Evolutionary conservation across 2,888 invertebrate species (phyloP).

Genomic region (Heliconius ethilla): DNA sequence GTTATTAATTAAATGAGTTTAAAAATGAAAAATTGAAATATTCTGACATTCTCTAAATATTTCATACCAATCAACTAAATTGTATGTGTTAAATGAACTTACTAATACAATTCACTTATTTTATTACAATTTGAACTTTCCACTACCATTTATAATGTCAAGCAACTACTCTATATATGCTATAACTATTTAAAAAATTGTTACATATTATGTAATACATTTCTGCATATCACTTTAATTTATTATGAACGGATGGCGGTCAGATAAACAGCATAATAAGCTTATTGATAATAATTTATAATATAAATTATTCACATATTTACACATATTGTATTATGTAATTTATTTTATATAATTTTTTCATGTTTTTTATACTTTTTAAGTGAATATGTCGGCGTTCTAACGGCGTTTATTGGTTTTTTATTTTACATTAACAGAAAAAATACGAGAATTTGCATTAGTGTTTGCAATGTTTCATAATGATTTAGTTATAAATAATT

Average conservation of each 20-base stretch:
- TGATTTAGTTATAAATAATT: background rate
- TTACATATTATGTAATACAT: background rate
- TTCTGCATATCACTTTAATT: background rate
- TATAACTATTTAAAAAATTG: no score
- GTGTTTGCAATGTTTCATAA: background rate
- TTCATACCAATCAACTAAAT: no score
- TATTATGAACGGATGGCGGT: background rate
- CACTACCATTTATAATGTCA: no score
- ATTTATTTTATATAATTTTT: background rate
- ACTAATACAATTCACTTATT: no score
- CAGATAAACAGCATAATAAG: background rate
- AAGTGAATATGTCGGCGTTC: background rate
- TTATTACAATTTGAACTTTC: no score
- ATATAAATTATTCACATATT: background rate
- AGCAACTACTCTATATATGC: no score
- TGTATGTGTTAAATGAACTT: no score
- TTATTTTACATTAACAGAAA: no score
- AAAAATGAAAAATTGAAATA: no score
- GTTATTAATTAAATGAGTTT: no score
- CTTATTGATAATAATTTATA: conserved; percentile 12
- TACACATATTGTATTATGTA: background rate
- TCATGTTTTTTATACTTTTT: no score
- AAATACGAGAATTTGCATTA: background rate
- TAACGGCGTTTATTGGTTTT: background rate
- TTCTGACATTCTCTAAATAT: no score